These are phyloP conservation scores for Gopherus flavomarginatus DNA, from an alignment of 2,113 vertebrate species.

Conservation along the genomic window DNA sequence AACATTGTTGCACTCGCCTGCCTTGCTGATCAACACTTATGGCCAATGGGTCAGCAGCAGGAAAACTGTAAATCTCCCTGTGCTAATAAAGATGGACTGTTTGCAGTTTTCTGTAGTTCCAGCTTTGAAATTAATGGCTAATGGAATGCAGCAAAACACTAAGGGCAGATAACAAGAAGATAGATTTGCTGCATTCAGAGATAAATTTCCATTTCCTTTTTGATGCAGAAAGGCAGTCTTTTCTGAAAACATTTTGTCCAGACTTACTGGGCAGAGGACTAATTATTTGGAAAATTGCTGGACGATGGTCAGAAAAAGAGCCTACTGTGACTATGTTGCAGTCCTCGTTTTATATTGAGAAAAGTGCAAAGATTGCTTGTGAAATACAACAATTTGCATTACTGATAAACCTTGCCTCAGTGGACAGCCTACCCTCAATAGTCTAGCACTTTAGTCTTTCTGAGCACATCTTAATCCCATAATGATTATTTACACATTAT, in stretches of 20 bases:
- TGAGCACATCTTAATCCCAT: neutral
- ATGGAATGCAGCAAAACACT: neutral
- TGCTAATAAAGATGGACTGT: neutral
- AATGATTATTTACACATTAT: neutral
- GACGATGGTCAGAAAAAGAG: neutral
- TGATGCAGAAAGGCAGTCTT: neutral
- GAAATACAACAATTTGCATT: neutral
- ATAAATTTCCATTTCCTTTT: neutral
- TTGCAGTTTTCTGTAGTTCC: neutral
- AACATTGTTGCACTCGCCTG: neutral
- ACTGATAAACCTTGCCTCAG: neutral
- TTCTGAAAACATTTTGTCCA: neutral
- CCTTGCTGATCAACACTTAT: neutral
- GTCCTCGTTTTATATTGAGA: neutral
- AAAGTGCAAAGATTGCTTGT: neutral
- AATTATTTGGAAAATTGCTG: neutral
- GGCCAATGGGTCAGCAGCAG: neutral
- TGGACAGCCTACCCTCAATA: neutral
- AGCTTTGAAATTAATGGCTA: too few relatives aligned
- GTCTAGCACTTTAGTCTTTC: neutral
- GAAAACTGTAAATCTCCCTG: neutral
- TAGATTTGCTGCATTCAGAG: neutral
- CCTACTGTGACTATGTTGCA: neutral
- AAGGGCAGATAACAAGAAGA: neutral
- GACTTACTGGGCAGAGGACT: neutral